These are phyloP conservation scores for Brachyhypopomus occidentalis DNA, from an alignment of 2,113 vertebrate species.

Conservation along the genomic window DNA sequence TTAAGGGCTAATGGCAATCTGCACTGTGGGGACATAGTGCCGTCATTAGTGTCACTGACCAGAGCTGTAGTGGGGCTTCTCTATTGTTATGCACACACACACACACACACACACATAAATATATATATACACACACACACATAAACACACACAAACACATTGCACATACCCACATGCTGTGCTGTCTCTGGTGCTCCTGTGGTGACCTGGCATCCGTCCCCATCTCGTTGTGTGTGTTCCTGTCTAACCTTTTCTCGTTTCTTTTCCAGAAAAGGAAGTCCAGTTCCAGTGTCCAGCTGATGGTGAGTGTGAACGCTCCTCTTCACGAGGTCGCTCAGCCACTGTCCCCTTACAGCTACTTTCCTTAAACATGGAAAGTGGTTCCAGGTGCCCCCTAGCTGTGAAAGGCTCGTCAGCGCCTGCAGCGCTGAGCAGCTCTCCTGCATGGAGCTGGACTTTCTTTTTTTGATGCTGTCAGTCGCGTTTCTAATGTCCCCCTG, in stretches of 20 bases:
- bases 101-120: no score
- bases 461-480: slow-evolving; percentile 54
- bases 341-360: background rate
- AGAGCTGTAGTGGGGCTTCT: no score
- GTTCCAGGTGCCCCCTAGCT: slow-evolving; percentile 19
- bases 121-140: no score
- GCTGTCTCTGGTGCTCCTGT: background rate
- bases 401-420: slow-evolving; percentile 24
- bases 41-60: background rate
- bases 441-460: slow-evolving; percentile 63
- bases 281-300: slow-evolving; percentile 92
- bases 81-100: no score
- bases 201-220: slow-evolving; percentile 61
- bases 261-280: slow-evolving; percentile 95
- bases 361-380: slow-evolving; percentile 34
- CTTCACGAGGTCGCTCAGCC: background rate
- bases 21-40: background rate
- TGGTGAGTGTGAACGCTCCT: slow-evolving; percentile 78
- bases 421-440: slow-evolving; percentile 22
- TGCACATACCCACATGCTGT: no score
- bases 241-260: slow-evolving; percentile 90
- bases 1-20: background rate
- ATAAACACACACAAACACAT: no score
- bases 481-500: slow-evolving; percentile 44
- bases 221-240: slow-evolving; percentile 81